phyloP scores from a whole-genome alignment of 2,113 vertebrate species.

The Anser cygnoides region DNA sequence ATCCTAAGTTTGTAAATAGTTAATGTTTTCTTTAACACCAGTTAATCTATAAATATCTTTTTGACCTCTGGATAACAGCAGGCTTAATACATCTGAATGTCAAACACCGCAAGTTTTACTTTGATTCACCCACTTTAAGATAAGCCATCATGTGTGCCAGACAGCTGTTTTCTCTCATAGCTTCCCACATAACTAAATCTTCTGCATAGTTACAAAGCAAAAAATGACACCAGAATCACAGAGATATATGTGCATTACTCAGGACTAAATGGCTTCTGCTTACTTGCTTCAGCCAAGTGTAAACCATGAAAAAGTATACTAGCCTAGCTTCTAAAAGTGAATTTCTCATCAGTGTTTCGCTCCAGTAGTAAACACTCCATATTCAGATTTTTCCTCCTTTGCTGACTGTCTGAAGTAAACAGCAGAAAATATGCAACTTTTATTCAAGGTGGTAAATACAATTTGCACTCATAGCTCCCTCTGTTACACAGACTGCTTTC shows the following conservation, averaged over 20 bases:
- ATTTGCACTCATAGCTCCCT: not conserved
- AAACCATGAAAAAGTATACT: conserved; percentile 35
- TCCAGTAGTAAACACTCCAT: not conserved
- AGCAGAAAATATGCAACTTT: not conserved
- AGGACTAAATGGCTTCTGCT: conserved; percentile 35
- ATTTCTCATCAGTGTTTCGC: not conserved
- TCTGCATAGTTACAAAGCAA: conserved; percentile 44
- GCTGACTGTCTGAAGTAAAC: not conserved
- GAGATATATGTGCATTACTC: conserved; percentile 2
- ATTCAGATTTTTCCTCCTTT: not conserved
- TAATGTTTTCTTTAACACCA: conserved; percentile 44
- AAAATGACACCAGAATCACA: conserved; percentile 33
- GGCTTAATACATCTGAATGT: conserved; percentile 10
- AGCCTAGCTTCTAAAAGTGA: conserved; percentile 18
- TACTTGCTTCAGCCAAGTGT: conserved; percentile 31
- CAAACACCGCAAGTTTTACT: conserved; percentile 51
- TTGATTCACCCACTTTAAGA: conserved; percentile 53
- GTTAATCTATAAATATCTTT: conserved; percentile 55
- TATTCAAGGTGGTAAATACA: not conserved
- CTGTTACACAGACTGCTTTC: not conserved
- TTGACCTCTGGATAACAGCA: conserved; percentile 33
- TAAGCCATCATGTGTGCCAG: conserved; percentile 32
- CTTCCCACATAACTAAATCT: conserved; percentile 50
- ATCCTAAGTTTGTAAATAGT: not conserved
- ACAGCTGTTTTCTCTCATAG: conserved; percentile 62